Base-by-base conservation (phyloP, 2,888 invertebrate species). In the Agrilus cyanescens region DNA sequence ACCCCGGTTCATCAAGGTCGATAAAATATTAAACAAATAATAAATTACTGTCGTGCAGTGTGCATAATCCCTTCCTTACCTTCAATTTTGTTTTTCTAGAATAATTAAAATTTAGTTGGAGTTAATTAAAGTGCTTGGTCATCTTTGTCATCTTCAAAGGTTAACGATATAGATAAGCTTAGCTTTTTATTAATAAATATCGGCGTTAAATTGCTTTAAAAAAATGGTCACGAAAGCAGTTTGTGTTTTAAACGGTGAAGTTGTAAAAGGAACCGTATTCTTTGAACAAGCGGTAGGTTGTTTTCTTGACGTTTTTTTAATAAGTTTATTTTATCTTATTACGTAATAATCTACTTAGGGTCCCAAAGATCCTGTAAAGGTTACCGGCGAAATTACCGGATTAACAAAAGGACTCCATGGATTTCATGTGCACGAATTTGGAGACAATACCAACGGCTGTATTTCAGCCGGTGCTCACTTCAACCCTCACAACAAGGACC, bases 381-480 rank as follows among this genome's bases (percentile, higher is more conserved):
- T 95, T n/a, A 78, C 78, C 29, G 95, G 95, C 6, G 80, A 87
- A 66, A 74, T 96, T 8, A 70, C 65, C 25, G 93, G 94, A 2
- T 71, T 96, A 29, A 62, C 73, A 13, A 73, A 81, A 63, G 95
- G 95, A 46, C 62, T 69, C 3, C 88, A 93, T 60, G 91, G 91
- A 15, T 93, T 96, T 71, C 96, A 96, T 62, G 79, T 96, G 46
- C 96, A 96, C 63, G 89, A 96, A 70, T 95, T 91, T 61, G 96
- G 96, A 1, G 95, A 95, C 68, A 89, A 87, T 61, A 91, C 93
- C 20, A 91, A 95, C 62, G 90, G 89, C 1, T 96, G 96, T 67
- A 87, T 83, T n/a, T 91, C 90, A 32, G 91, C 95, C 30, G 96
- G 95, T 0, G 72, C 87, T 0, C 96, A 96, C 69, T 96, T 88